Evolutionary conservation across 2,113 vertebrate species (phyloP).

Genomic region (Seriola aureovittata): DNA sequence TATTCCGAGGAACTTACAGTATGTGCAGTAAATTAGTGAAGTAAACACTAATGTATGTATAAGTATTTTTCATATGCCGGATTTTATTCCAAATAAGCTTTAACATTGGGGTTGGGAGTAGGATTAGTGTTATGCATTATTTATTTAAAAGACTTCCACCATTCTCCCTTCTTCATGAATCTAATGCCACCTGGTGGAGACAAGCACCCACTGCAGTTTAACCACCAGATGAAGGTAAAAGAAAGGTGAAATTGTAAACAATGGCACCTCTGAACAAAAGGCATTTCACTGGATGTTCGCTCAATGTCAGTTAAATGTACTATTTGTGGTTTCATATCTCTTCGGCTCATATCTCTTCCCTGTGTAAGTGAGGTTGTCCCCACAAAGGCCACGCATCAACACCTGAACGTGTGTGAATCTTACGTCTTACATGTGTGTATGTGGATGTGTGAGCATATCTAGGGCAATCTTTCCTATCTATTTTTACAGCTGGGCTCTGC

Average conservation of each 20-base stretch:
- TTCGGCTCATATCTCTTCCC: constrained; percentile 62
- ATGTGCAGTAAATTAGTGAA: background rate
- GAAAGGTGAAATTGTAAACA: constrained; percentile 40
- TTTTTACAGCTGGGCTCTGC: constrained; percentile 78
- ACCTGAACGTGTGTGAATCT: constrained; percentile 55
- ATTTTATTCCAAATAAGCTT: background rate
- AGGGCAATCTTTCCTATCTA: constrained; percentile 79
- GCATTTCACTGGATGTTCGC: constrained; percentile 38
- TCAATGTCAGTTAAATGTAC: constrained; percentile 69
- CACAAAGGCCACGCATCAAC: constrained; percentile 73
- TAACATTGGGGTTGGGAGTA: background rate
- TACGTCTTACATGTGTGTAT: constrained; percentile 37
- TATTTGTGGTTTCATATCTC: constrained; percentile 77
- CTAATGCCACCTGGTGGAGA: constrained; percentile 82
- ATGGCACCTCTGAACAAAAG: constrained; percentile 31
- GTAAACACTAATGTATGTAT: background rate
- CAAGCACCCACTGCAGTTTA: constrained; percentile 59
- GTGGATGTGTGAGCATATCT: constrained; percentile 59
- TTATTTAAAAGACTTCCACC: background rate
- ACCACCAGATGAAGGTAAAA: constrained; percentile 46
- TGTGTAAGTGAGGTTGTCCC: constrained; percentile 50
- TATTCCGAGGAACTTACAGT: background rate
- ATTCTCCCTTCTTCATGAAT: constrained; percentile 39
- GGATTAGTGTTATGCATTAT: background rate
- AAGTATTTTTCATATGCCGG: background rate